phyloP scores from a whole-genome alignment of 2,888 invertebrate genomes.

The Sarcophaga variegata region DNA sequence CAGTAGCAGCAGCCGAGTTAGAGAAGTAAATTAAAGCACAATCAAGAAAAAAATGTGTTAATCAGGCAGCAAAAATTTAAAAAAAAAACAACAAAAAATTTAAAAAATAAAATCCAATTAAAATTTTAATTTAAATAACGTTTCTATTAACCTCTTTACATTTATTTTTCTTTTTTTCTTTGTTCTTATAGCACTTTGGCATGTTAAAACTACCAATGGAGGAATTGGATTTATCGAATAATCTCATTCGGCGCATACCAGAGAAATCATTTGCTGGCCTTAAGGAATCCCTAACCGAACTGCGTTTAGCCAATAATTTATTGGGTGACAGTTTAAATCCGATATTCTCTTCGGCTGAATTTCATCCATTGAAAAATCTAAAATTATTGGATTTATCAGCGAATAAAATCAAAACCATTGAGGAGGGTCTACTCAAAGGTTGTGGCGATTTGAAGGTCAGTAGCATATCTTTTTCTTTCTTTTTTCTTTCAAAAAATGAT shows the following conservation, averaged over 20 bases:
- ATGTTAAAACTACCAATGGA: conserved; percentile 88
- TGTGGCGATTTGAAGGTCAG: conserved; percentile 88
- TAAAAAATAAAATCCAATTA: not conserved
- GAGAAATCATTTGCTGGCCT: conserved; percentile 88
- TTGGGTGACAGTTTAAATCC: conserved; percentile 95
- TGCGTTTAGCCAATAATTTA: conserved; percentile 90
- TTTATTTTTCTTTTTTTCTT: conserved; percentile 14
- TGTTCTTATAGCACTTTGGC: conserved; percentile 83
- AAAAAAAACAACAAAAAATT: not conserved
- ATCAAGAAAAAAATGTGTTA: conserved; percentile 29
- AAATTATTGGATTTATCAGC: conserved; percentile 90
- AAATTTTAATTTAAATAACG: not conserved
- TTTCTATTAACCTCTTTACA: conserved; percentile 17
- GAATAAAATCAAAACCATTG: conserved; percentile 91
- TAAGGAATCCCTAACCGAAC: conserved; percentile 86
- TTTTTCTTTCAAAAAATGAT: conserved; percentile 2
- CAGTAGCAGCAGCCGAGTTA: too few species aligned
- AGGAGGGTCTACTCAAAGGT: conserved; percentile 93
- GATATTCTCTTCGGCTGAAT: conserved; percentile 93
- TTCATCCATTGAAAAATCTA: conserved; percentile 88
- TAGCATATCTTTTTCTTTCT: conserved; percentile 13
- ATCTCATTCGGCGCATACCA: conserved; percentile 89
- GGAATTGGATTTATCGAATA: conserved; percentile 91
- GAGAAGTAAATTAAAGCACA: not conserved
- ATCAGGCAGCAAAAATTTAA: not conserved